phyloP scores from a whole-genome alignment of 2,797 vertebrate species.

The Intellagama lesueurii region DNA sequence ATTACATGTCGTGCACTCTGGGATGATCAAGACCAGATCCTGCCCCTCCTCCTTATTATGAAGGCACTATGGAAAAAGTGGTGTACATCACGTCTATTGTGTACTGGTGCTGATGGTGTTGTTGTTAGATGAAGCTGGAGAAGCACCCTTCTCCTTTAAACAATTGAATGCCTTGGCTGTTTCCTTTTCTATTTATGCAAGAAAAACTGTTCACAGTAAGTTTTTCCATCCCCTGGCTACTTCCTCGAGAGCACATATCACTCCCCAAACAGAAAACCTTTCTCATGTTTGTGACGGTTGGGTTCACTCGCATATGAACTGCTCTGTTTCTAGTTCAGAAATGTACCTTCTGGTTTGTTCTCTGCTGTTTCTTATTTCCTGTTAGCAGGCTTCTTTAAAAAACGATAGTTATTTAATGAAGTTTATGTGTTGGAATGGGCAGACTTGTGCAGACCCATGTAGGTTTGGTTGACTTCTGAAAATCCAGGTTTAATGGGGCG shows the following conservation, averaged over 20 bases:
- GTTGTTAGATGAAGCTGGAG: slow-evolving; percentile 80
- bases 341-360: not conserved
- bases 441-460: slow-evolving; percentile 20
- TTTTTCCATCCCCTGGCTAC: slow-evolving; percentile 71
- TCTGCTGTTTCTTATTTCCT: slow-evolving; percentile 39
- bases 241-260: slow-evolving; percentile 76
- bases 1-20: no score
- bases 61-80: not conserved
- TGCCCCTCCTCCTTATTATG: no score
- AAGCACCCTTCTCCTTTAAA: slow-evolving; percentile 70
- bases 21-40: no score
- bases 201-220: slow-evolving; percentile 84
- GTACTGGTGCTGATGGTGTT: slow-evolving; percentile 61
- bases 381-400: slow-evolving; percentile 21
- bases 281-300: slow-evolving; percentile 37
- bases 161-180: slow-evolving; percentile 88
- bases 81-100: slow-evolving; percentile 69
- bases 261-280: slow-evolving; percentile 47
- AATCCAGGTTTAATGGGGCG: not conserved
- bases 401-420: slow-evolving; percentile 36
- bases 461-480: slow-evolving; percentile 38
- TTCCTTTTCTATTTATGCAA: slow-evolving; percentile 88
- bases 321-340: slow-evolving; percentile 38
- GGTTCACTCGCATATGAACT: not conserved
- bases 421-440: slow-evolving; percentile 37